These are phyloP conservation scores for Calycopis cecrops DNA, from an alignment of 1,140 invertebrate genomes.

Conservation along the genomic window DNA sequence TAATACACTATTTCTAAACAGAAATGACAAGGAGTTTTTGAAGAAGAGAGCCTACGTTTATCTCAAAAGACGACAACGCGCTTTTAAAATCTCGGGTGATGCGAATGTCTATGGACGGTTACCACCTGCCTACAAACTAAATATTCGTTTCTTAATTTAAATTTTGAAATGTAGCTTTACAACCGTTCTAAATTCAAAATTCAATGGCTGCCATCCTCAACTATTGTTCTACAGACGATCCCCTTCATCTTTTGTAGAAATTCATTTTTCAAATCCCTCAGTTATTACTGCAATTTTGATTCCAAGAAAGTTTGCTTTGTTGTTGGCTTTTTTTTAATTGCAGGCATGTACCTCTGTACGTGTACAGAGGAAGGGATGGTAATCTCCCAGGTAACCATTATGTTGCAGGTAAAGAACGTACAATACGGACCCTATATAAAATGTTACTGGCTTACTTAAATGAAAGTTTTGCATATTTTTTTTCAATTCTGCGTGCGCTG, in stretches of 20 bases:
- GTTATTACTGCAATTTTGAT: neutral
- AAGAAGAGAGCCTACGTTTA: too few relatives aligned
- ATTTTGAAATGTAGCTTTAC: constrained; percentile 1
- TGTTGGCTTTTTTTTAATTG: neutral
- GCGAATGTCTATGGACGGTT: too few relatives aligned
- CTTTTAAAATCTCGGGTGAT: too few relatives aligned
- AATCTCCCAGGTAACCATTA: constrained; percentile 5
- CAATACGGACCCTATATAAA: too few relatives aligned
- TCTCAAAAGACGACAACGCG: too few relatives aligned
- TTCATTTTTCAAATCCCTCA: neutral
- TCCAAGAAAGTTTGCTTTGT: constrained; percentile 5
- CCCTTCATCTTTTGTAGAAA: constrained; percentile 1
- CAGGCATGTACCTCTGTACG: neutral
- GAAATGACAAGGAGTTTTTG: too few relatives aligned
- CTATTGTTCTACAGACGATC: neutral
- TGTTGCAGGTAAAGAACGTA: too few relatives aligned
- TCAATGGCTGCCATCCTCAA: neutral
- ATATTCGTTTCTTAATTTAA: neutral
- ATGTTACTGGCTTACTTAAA: too few relatives aligned
- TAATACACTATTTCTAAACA: too few relatives aligned
- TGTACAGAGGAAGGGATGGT: constrained; percentile 1
- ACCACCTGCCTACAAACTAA: too few relatives aligned
- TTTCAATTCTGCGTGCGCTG: too few relatives aligned
- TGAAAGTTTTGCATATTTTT: too few relatives aligned
- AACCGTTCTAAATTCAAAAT: constrained; percentile 2